Percentiles rank a stretch among this genome's conserved stretches.
Conservation (phyloP, 1,140 invertebrate species). For the Neodiprion fabricii region DNA sequence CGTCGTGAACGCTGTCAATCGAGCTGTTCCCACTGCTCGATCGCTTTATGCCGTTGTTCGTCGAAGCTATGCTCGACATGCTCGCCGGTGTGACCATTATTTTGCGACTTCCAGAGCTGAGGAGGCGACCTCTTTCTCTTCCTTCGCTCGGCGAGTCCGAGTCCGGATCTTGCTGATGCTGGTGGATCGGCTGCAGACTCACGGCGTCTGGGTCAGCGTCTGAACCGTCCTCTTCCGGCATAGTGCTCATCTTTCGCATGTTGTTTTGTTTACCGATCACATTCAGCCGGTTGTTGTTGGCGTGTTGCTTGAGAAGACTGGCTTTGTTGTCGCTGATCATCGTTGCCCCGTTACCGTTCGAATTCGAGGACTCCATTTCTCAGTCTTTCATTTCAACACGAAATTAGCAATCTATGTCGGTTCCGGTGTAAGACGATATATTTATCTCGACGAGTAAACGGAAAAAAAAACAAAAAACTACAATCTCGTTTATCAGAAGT, state of each 20-base stretch:
- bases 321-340: constrained; percentile 16
- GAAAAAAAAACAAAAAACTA: too few species aligned
- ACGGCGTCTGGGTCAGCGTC: constrained; percentile 42
- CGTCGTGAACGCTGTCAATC: constrained; percentile 41
- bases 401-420: too few species aligned
- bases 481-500: background rate
- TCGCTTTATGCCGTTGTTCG: constrained; percentile 27
- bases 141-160: constrained; percentile 43
- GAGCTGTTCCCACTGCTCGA: constrained; percentile 34
- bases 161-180: constrained; percentile 35
- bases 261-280: constrained; percentile 26
- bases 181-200: constrained; percentile 15
- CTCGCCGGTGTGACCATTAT: constrained; percentile 30
- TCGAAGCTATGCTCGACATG: constrained; percentile 15
- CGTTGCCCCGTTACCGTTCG: background rate
- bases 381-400: too few species aligned
- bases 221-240: constrained; percentile 49
- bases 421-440: too few species aligned
- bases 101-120: constrained; percentile 33
- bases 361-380: background rate
- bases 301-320: constrained; percentile 12
- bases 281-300: constrained; percentile 22
- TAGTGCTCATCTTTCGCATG: constrained; percentile 50
- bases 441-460: too few species aligned
- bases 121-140: constrained; percentile 36